Conservation (phyloP, 1,140 invertebrate species). For the Hylyphantes graminicola region DNA sequence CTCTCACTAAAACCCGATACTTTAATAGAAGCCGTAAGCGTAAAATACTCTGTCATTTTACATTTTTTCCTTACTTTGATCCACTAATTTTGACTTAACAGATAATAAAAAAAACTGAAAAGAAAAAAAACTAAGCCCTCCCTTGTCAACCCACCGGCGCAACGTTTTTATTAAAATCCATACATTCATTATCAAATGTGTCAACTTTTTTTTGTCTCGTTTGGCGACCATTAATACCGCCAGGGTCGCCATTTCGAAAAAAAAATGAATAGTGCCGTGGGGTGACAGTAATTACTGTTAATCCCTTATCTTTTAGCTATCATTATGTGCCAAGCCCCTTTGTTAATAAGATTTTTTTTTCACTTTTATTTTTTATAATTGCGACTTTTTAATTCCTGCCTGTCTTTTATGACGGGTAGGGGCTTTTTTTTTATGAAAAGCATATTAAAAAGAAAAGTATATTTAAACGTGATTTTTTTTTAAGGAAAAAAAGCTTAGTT, state of each 20-base stretch:
- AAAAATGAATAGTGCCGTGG: conserved; percentile 47
- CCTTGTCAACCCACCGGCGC: conserved; percentile 28
- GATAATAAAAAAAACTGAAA: too few relatives aligned
- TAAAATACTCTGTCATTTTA: too few relatives aligned
- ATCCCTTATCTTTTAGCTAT: conserved; percentile 51
- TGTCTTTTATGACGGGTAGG: conserved; percentile 3
- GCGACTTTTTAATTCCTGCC: conserved; percentile 29
- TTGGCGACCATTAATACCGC: conserved; percentile 45
- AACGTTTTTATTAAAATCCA: conserved; percentile 58
- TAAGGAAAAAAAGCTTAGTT: conserved; percentile 12
- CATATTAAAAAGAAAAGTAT: conserved; percentile 2
- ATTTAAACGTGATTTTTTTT: background rate
- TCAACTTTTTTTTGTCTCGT: conserved; percentile 27
- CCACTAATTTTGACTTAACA: too few relatives aligned
- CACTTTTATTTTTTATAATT: conserved; percentile 42
- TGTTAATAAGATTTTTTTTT: conserved; percentile 58
- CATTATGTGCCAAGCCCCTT: conserved; percentile 54
- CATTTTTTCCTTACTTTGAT: too few relatives aligned
- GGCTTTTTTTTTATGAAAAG: conserved; percentile 32
- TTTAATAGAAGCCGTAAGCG: too few relatives aligned
- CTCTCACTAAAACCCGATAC: too few relatives aligned
- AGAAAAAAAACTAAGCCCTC: background rate
- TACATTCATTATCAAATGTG: conserved; percentile 60
- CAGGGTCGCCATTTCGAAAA: conserved; percentile 8
- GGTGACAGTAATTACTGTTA: conserved; percentile 60